Conservation (phyloP, 2,888 invertebrate species). For the Latrodectus hesperus region DNA sequence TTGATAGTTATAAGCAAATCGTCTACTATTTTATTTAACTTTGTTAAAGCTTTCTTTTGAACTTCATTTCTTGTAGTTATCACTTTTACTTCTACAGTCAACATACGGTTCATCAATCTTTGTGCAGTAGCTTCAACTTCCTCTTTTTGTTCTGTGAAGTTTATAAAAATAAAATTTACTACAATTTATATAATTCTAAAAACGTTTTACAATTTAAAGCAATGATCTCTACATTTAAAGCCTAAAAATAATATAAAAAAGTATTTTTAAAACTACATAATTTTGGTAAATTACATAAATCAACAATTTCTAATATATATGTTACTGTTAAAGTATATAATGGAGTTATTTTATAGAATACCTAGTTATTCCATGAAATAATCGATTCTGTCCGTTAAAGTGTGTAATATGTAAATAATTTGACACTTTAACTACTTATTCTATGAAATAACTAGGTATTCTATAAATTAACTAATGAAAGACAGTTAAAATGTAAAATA, state of each 20-base stretch:
- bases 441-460: too few species aligned
- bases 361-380: too few species aligned
- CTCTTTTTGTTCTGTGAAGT: slow-evolving; percentile 74
- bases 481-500: too few species aligned
- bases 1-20: slow-evolving; percentile 72
- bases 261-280: not conserved
- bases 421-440: too few species aligned
- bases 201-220: not conserved
- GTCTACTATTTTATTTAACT: slow-evolving; percentile 73
- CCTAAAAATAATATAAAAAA: not conserved
- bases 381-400: too few species aligned
- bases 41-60: slow-evolving; percentile 74
- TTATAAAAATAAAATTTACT: not conserved
- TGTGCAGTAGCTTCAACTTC: slow-evolving; percentile 75
- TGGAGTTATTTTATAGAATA: too few species aligned
- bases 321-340: too few species aligned
- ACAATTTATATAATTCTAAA: not conserved
- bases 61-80: slow-evolving; percentile 75
- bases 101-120: slow-evolving; percentile 74
- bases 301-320: too few species aligned
- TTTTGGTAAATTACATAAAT: not conserved
- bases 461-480: too few species aligned
- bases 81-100: slow-evolving; percentile 75
- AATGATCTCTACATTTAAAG: not conserved
- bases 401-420: too few species aligned